These are phyloP conservation scores for Melanostoma scalare DNA, from an alignment of 2,888 invertebrate species.

Conservation along the genomic window DNA sequence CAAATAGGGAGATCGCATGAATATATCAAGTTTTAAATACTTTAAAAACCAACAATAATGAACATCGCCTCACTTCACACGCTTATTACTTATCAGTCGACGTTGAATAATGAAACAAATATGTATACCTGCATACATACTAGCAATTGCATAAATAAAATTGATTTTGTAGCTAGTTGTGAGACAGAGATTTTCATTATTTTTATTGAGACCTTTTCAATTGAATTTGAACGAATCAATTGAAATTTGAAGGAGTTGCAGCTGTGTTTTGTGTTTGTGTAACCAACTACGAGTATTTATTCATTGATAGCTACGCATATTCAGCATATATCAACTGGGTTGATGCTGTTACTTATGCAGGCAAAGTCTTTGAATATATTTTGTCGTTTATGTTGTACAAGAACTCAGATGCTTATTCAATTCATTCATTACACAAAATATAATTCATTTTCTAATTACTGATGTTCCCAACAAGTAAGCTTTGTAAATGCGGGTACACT, in stretches of 20 bases:
- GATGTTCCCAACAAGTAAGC: too few relatives aligned
- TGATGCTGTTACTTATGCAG: too few relatives aligned
- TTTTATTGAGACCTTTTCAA: neutral
- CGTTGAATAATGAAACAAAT: too few relatives aligned
- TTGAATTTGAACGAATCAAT: constrained; percentile 8
- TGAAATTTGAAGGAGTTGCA: constrained; percentile 13
- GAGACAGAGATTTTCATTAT: neutral
- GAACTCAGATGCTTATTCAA: too few relatives aligned
- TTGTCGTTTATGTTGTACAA: too few relatives aligned
- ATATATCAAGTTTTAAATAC: neutral
- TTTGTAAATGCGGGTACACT: too few relatives aligned
- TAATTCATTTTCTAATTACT: too few relatives aligned
- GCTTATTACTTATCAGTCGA: neutral
- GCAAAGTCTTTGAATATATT: too few relatives aligned
- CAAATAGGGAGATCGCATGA: too few relatives aligned
- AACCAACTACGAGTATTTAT: neutral
- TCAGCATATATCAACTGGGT: too few relatives aligned
- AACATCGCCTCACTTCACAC: constrained; percentile 3
- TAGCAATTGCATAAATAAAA: constrained; percentile 7
- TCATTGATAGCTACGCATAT: neutral
- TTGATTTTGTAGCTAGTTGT: neutral
- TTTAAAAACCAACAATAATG: neutral
- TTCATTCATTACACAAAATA: too few relatives aligned
- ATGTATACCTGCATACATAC: neutral
- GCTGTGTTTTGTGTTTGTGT: constrained; percentile 2